These are phyloP conservation scores for Hydrotaea diabolus DNA, from an alignment of 2,888 invertebrate species.

Conservation along the genomic window DNA sequence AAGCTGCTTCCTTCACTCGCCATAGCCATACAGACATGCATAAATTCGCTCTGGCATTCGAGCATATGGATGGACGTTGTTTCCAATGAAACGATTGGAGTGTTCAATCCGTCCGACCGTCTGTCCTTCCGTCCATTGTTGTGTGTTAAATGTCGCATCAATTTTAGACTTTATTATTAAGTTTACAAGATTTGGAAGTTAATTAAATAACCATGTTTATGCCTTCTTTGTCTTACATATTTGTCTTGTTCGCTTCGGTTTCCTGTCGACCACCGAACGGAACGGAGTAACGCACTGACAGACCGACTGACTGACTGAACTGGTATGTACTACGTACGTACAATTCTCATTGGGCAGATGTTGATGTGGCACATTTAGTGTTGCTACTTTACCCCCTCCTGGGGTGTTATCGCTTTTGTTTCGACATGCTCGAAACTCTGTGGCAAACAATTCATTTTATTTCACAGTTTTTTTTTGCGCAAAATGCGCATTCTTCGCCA, in stretches of 20 bases:
- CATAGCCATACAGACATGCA: neutral
- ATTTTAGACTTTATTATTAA: constrained; percentile 21
- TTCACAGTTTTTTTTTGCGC: too few relatives aligned
- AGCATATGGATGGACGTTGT: too few relatives aligned
- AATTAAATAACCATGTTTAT: constrained; percentile 33
- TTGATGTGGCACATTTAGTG: neutral
- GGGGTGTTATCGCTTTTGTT: too few relatives aligned
- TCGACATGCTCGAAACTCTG: too few relatives aligned
- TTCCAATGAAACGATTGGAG: too few relatives aligned
- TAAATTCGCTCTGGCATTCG: too few relatives aligned
- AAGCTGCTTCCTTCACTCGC: neutral
- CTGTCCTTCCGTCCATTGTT: too few relatives aligned
- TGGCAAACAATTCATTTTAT: constrained; percentile 26
- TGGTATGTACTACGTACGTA: neutral
- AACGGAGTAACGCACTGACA: too few relatives aligned
- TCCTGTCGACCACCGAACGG: neutral
- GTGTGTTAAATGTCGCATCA: constrained; percentile 4
- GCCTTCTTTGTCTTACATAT: neutral
- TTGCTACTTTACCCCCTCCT: constrained; percentile 9
- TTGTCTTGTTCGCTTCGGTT: neutral
- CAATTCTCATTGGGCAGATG: constrained; percentile 4
- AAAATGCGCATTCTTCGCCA: constrained; percentile 45
- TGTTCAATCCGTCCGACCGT: too few relatives aligned
- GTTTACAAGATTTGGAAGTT: constrained; percentile 1
- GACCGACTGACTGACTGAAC: too few relatives aligned